These are phyloP conservation scores for Carterocephalus palaemon DNA, from an alignment of 2,888 invertebrate genomes.

Conservation along the genomic window DNA sequence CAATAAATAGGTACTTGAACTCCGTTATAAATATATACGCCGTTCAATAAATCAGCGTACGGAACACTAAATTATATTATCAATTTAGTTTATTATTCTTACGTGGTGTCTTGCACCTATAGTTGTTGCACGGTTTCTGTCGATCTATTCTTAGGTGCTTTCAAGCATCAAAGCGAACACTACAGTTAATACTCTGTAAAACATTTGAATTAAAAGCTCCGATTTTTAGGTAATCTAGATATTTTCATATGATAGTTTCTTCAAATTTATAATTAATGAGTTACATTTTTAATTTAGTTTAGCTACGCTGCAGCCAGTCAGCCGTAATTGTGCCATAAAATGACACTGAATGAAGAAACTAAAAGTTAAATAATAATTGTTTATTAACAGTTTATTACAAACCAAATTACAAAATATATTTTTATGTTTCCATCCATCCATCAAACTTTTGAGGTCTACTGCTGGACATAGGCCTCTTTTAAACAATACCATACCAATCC, in stretches of 20 bases:
- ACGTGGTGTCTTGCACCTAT: slow-evolving; percentile 8
- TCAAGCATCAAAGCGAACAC: slow-evolving; percentile 20
- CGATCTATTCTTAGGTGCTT: slow-evolving; percentile 20
- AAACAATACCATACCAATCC: too few species aligned
- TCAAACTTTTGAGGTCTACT: too few species aligned
- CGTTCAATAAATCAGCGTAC: slow-evolving; percentile 16
- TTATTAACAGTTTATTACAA: too few species aligned
- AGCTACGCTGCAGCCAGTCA: too few species aligned
- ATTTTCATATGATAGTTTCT: slow-evolving; percentile 14
- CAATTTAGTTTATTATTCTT: slow-evolving; percentile 18
- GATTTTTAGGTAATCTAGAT: slow-evolving; percentile 17
- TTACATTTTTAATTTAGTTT: too few species aligned
- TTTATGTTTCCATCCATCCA: too few species aligned
- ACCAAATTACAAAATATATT: too few species aligned
- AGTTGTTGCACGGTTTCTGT: slow-evolving; percentile 9
- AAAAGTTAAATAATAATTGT: too few species aligned
- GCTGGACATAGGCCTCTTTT: too few species aligned
- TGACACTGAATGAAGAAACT: too few species aligned
- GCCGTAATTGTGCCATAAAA: too few species aligned
- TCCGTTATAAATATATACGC: slow-evolving; percentile 31
- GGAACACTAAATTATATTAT: slow-evolving; percentile 17
- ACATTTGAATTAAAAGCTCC: slow-evolving; percentile 10
- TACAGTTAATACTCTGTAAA: slow-evolving; percentile 16
- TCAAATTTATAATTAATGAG: too few species aligned
- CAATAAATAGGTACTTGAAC: slow-evolving; percentile 45